These are phyloP conservation scores for Castor canadensis DNA, from an alignment of 2,113 vertebrate species.

Conservation along the genomic window DNA sequence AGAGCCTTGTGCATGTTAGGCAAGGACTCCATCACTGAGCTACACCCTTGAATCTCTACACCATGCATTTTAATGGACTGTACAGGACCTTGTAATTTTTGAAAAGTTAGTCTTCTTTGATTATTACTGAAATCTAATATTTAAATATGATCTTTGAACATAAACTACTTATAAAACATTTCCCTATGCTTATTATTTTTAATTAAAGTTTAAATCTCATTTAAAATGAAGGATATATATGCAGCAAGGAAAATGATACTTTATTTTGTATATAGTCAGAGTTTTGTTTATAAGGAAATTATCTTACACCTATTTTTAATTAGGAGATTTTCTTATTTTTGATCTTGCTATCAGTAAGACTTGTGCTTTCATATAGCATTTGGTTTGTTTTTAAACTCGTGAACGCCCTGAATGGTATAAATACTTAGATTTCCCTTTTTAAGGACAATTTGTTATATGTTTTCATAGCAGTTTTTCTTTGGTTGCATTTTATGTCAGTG, in stretches of 20 bases:
- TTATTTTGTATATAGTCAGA: background rate
- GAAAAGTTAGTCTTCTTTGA: background rate
- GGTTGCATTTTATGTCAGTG: background rate
- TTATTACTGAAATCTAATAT: background rate
- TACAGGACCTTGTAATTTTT: background rate
- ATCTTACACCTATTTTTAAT: background rate
- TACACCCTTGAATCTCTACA: no score
- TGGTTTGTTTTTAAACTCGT: background rate
- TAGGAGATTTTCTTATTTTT: background rate
- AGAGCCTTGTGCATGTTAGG: background rate
- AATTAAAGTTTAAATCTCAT: background rate
- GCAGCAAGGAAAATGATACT: background rate
- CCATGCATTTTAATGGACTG: background rate
- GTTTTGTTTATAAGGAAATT: background rate
- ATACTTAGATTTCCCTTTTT: background rate
- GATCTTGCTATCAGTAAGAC: background rate
- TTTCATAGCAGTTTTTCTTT: background rate
- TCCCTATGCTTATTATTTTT: background rate
- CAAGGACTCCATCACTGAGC: background rate
- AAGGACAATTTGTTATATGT: background rate
- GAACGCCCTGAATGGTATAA: background rate
- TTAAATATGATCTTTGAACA: background rate
- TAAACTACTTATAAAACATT: background rate
- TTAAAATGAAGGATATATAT: conserved; percentile 10
- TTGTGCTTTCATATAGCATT: background rate